Conservation (phyloP, 1,140 invertebrate genomes). For the Varroa destructor region DNA sequence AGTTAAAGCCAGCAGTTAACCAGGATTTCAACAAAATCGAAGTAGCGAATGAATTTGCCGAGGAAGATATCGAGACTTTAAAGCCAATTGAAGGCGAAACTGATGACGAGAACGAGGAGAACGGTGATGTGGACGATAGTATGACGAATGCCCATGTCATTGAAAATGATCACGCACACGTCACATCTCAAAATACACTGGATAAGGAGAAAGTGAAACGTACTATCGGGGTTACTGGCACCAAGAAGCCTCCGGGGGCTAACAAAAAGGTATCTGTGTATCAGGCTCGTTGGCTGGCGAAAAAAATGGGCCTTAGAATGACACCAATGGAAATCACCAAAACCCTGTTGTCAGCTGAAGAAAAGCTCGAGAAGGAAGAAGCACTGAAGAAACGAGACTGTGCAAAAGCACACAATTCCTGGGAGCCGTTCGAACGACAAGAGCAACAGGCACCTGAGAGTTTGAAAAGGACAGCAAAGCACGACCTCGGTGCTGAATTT, state of each 20-base stretch:
- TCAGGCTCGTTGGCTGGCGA: conserved; percentile 10
- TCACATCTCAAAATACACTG: too few relatives aligned
- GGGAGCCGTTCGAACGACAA: too few relatives aligned
- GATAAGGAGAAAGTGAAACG: too few relatives aligned
- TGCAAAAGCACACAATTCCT: conserved; percentile 33
- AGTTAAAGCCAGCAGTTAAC: not conserved
- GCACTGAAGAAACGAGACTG: conserved; percentile 35
- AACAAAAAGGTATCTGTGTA: not conserved
- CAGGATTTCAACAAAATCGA: conserved; percentile 33
- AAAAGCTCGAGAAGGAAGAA: conserved; percentile 34
- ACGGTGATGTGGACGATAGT: conserved; percentile 35
- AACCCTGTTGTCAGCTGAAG: conserved; percentile 21
- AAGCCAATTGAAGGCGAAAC: conserved; percentile 40
- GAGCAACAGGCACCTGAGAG: too few relatives aligned
- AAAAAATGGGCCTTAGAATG: conserved; percentile 7
- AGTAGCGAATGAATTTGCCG: conserved; percentile 56
- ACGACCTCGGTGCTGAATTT: too few relatives aligned
- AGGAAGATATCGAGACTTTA: conserved; percentile 44
- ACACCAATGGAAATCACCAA: conserved; percentile 25
- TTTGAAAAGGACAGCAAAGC: too few relatives aligned
- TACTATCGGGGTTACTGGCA: too few relatives aligned
- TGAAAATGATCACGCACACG: conserved; percentile 42
- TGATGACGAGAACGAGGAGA: conserved; percentile 40
- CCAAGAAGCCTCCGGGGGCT: too few relatives aligned
- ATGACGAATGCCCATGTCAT: conserved; percentile 47